A percentile compares a stretch with the other conserved stretches of the same genome.
Conservation (phyloP, 2,888 invertebrate species). For the Xestia xanthographa region DNA sequence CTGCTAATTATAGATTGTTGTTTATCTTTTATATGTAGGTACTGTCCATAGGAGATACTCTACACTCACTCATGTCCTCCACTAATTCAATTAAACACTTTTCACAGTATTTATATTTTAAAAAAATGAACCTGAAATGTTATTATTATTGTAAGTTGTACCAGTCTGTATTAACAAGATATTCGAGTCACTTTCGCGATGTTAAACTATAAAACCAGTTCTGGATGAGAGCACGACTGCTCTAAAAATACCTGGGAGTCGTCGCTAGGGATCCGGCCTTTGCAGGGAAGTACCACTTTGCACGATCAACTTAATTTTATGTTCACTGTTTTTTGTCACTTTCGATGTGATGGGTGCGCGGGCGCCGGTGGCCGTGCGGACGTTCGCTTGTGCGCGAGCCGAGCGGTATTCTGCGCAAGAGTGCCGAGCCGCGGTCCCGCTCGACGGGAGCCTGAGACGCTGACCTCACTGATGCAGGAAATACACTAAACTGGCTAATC, state of each 20-base stretch:
- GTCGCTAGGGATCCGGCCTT: conserved; percentile 70
- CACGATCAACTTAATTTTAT: conserved; percentile 71
- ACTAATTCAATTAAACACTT: not conserved
- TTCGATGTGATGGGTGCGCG: conserved; percentile 69
- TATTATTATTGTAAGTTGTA: conserved; percentile 20
- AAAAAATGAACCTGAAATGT: conserved; percentile 14
- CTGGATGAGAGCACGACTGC: conserved; percentile 66
- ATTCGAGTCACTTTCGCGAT: conserved; percentile 77
- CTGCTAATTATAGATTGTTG: conserved; percentile 55
- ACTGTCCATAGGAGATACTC: not conserved
- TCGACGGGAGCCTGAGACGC: conserved; percentile 56
- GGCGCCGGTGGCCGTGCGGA: conserved; percentile 62
- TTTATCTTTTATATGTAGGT: conserved; percentile 25
- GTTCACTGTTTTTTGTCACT: conserved; percentile 74
- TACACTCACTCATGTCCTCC: not conserved
- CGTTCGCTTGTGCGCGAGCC: conserved; percentile 73
- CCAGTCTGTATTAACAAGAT: conserved; percentile 51
- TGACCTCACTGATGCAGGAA: conserved; percentile 83
- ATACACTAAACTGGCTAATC: conserved; percentile 64
- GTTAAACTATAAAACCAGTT: conserved; percentile 81
- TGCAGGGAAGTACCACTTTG: conserved; percentile 72
- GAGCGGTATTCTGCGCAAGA: conserved; percentile 74
- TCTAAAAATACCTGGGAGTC: conserved; percentile 84
- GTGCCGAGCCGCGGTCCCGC: conserved; percentile 50
- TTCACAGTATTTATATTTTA: not conserved